phyloP scores from a whole-genome alignment of 2,113 vertebrate genomes.

The Ancistrus triradiatus region DNA sequence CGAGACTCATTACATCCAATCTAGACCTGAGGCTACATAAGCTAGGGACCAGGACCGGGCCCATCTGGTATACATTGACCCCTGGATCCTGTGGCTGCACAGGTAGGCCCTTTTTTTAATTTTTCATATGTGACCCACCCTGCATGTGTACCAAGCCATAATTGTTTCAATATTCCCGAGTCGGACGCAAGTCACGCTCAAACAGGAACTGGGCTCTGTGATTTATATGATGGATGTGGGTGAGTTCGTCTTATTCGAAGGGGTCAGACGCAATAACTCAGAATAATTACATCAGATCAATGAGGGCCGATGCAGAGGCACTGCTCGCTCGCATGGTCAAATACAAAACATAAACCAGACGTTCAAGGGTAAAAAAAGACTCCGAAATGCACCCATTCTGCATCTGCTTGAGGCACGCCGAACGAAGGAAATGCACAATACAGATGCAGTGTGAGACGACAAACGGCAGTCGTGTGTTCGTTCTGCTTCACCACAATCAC shows the following conservation, averaged over 20 bases:
- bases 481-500: not conserved
- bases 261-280: conserved; percentile 27
- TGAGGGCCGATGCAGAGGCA: conserved; percentile 12
- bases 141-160: not conserved
- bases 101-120: conserved; percentile 14
- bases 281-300: conserved; percentile 33
- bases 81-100: not conserved
- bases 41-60: not conserved
- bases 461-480: conserved; percentile 6
- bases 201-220: conserved; percentile 6
- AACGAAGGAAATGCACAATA: not conserved
- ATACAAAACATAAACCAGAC: conserved; percentile 17
- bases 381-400: not conserved
- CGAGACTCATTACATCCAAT: conserved; percentile 3
- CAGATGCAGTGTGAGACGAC: conserved; percentile 6
- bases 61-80: conserved; percentile 15
- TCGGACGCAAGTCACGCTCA: conserved; percentile 16
- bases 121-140: conserved; percentile 16
- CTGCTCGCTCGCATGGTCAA: not conserved
- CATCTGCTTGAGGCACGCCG: not conserved
- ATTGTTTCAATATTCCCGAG: conserved; percentile 13
- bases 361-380: not conserved
- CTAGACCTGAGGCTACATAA: conserved; percentile 8
- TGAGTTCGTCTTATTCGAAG: conserved; percentile 7
- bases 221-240: conserved; percentile 32